Evolutionary conservation across 2,888 invertebrate species (phyloP).

Genomic region (Minunthozetes semirufus): DNA sequence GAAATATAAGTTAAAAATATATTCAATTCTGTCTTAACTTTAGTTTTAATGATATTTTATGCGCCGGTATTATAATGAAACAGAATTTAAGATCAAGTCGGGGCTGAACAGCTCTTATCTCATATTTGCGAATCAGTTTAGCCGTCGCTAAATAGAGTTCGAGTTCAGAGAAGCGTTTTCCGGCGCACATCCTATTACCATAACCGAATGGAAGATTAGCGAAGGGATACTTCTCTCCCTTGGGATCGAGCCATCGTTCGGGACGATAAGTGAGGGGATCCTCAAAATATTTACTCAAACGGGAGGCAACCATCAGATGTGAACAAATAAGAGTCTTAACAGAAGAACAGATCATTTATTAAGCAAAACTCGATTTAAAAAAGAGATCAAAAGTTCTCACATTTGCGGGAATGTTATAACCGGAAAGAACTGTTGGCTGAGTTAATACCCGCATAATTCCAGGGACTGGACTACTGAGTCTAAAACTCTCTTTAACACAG

Average conservation of each 20-base stretch:
- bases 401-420: conserved; percentile 52
- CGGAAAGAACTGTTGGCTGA: conserved; percentile 52
- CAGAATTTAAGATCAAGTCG: conserved; percentile 34
- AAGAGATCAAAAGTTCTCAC: conserved; percentile 32
- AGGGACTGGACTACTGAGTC: conserved; percentile 41
- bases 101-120: conserved; percentile 13
- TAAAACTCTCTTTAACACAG: conserved; percentile 57
- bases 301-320: conserved; percentile 46
- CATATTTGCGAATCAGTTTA: conserved; percentile 35
- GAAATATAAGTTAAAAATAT: neutral
- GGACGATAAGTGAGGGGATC: conserved; percentile 46
- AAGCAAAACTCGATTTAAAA: neutral
- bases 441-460: conserved; percentile 41
- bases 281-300: conserved; percentile 45
- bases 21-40: conserved; percentile 4
- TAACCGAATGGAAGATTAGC: conserved; percentile 48
- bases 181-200: conserved; percentile 48
- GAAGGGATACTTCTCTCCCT: conserved; percentile 46
- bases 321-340: conserved; percentile 47
- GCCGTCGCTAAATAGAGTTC: conserved; percentile 38
- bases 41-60: conserved; percentile 38
- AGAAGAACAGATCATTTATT: conserved; percentile 6
- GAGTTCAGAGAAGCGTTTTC: conserved; percentile 38
- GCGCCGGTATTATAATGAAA: conserved; percentile 41
- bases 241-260: conserved; percentile 47